Percentiles rank a stretch among this genome's conserved stretches.
phyloP scores from a whole-genome alignment of 2,113 vertebrate genomes.

The Coracopsis vasa region DNA sequence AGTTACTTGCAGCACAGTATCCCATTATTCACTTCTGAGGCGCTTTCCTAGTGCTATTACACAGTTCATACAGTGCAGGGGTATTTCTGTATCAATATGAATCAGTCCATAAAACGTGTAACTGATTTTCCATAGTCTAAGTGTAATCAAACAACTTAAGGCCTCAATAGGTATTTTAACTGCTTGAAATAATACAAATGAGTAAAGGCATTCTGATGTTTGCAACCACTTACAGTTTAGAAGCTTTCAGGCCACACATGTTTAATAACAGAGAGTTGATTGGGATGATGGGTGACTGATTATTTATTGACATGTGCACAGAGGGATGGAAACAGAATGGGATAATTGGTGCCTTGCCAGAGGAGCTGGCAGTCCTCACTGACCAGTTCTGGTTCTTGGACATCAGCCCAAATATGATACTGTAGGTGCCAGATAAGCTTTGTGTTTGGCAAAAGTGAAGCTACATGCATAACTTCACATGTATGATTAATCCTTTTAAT shows the following conservation, averaged over 20 bases:
- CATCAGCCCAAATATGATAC: not conserved
- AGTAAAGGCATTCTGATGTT: not conserved
- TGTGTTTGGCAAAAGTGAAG: not conserved
- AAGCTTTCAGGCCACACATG: conserved; percentile 2
- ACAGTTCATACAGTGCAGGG: accelerated
- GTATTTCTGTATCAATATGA: not conserved
- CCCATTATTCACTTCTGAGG: not conserved
- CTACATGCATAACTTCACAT: not conserved
- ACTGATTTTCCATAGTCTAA: not conserved
- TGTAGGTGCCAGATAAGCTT: not conserved
- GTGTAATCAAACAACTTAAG: not conserved
- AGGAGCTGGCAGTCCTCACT: not conserved
- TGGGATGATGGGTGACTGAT: conserved; percentile 1
- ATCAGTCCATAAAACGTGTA: not conserved
- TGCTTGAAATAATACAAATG: not conserved
- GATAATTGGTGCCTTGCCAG: conserved; percentile 24
- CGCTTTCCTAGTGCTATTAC: not conserved
- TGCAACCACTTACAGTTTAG: not conserved
- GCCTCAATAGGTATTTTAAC: conserved; percentile 1
- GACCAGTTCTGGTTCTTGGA: conserved; percentile 11
- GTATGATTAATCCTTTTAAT: not conserved
- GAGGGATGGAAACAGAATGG: conserved; percentile 23
- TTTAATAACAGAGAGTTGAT: conserved; percentile 12
- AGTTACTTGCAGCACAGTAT: not conserved
- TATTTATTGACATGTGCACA: conserved; percentile 50